Percentiles rank a stretch among this genome's conserved stretches.
Conservation (phyloP, 2,113 vertebrate genomes). For the Mastomys coucha region DNA sequence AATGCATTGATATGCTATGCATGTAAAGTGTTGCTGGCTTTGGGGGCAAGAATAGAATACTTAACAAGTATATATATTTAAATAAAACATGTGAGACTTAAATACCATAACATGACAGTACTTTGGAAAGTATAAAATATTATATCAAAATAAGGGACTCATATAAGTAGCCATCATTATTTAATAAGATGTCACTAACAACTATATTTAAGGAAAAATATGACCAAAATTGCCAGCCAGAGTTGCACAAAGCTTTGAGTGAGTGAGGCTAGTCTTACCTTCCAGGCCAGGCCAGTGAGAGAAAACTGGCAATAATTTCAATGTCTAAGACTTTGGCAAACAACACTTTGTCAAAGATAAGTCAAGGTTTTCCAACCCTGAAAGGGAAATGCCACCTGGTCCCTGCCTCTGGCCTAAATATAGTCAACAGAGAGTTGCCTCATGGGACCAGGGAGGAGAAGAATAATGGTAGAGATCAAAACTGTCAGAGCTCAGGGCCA, state of each 20-base stretch:
- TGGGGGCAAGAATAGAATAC: conserved; percentile 59
- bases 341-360: conserved; percentile 56
- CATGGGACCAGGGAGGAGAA: conserved; percentile 12
- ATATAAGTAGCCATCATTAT: not conserved
- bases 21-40: conserved; percentile 18
- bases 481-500: conserved; percentile 50
- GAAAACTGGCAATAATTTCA: conserved; percentile 15
- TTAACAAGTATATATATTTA: conserved; percentile 57
- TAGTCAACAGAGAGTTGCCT: conserved; percentile 39
- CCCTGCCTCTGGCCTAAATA: conserved; percentile 56
- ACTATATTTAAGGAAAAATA: conserved; percentile 55
- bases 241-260: not conserved
- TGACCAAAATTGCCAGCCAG: not conserved
- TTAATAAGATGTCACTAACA: conserved; percentile 55
- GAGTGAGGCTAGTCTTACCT: not conserved
- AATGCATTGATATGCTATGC: not conserved
- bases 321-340: conserved; percentile 43
- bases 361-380: conserved; percentile 26
- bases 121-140: conserved; percentile 61
- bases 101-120: not conserved
- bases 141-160: conserved; percentile 40
- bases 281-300: not conserved
- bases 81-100: conserved; percentile 41
- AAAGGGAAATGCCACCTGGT: conserved; percentile 65
- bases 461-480: conserved; percentile 46